Evolutionary conservation across 64 coral and sea anemone genomes (phyloP).

Genomic region (Pachyseris speciosa): DNA sequence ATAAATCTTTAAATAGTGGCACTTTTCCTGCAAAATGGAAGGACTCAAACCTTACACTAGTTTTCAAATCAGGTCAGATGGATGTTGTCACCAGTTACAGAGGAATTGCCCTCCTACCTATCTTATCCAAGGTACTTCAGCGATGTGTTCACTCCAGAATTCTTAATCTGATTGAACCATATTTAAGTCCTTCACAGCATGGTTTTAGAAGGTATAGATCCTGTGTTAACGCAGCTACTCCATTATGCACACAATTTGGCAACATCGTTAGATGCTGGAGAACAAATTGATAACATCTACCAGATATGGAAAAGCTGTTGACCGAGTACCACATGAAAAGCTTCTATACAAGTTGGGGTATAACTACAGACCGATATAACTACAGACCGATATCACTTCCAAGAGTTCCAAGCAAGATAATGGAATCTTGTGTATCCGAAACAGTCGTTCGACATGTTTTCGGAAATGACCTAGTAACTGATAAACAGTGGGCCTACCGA

Average conservation of each 20-base stretch:
- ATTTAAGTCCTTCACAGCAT: background rate
- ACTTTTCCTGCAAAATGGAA: constrained; percentile 5
- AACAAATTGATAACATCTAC: constrained; percentile 2
- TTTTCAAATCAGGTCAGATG: constrained; percentile 9
- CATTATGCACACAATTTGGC: background rate
- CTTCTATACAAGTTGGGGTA: background rate
- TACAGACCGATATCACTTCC: background rate
- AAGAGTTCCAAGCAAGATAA: background rate
- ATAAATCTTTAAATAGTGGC: background rate
- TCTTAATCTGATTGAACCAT: background rate
- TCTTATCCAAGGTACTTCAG: constrained; percentile 7
- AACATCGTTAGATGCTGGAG: background rate
- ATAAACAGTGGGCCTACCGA: too few relatives aligned
- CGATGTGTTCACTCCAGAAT: background rate
- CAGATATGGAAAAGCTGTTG: background rate
- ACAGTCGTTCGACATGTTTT: too few relatives aligned
- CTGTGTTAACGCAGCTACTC: background rate
- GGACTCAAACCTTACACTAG: background rate
- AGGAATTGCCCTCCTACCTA: constrained; percentile 20
- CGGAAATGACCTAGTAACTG: too few relatives aligned
- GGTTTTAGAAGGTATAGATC: background rate
- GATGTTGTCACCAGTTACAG: background rate
- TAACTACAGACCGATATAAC: background rate
- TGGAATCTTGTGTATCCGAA: background rate
- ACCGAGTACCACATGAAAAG: background rate